Evolutionary conservation across 2,888 invertebrate species (phyloP), one percentile per base, ranked within the genome.

Genomic region (Fissipunctia ypsillon): DNA sequence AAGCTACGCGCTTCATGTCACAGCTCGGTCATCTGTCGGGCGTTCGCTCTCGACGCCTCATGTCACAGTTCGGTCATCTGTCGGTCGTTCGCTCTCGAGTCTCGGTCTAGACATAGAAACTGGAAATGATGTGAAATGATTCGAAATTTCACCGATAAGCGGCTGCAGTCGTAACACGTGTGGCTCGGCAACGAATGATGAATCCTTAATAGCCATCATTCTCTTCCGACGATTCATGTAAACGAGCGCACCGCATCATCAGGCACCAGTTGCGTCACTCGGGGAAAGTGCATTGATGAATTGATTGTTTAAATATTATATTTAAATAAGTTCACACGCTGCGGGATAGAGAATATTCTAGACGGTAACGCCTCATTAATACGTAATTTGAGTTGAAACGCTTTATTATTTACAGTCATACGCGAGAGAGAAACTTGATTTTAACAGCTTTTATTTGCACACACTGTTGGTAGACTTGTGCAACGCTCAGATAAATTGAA

Each of bases 211-310:
- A 88, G 88, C 83, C 80, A 83, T 89, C 85, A 85, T 88, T 88
- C 88, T 91, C 92, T 92, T 91, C 89, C 89, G 90, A 89, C 88
- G 86, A 84, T 88, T 92, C 91, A 90, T 90, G 92, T 91, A 92
- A 94, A 93, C 93, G 91, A 92, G 90, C 89, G 87, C 90, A 89
- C 91, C 91, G 89, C 91, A 92, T 90, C 91, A 90, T 91, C 93
- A 91, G 91, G 90, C 91, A 89, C 83, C 80, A 76, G 85, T 95
- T 95, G 89, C 93, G 90, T 94, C 93, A 95, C 84, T 50, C 60
- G 89, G 92, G 90, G 95, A 96, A 95, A 96, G 95, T 91, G 91
- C 92, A 93, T 93, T 91, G 90, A 92, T 91, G 54, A 89, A 89
- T 88, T 88, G 90, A 89, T 90, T 91, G 89, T 90, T 84, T 84